Evolutionary conservation across 2,113 vertebrate species (phyloP).

Genomic region (Oryzias melastigma): DNA sequence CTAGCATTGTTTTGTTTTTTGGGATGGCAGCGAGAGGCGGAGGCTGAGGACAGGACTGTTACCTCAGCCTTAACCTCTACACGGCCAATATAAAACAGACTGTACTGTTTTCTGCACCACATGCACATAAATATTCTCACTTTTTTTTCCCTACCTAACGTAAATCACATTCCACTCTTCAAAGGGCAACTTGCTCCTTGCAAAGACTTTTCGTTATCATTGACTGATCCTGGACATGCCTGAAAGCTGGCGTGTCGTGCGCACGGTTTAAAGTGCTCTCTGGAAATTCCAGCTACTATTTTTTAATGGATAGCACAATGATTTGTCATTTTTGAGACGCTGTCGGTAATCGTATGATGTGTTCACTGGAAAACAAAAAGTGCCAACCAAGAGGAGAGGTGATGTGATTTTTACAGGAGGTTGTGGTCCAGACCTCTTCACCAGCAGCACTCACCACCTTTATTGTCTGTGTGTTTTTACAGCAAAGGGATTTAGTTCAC

Average conservation of each 20-base stretch:
- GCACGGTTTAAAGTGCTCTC: slow-evolving; percentile 5
- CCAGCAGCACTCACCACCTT: slow-evolving; percentile 24
- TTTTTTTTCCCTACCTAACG: slow-evolving; percentile 2
- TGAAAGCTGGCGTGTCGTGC: slow-evolving; percentile 16
- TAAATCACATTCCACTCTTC: slow-evolving; percentile 10
- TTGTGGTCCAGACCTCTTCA: slow-evolving; percentile 18
- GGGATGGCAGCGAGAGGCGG: slow-evolving; percentile 10
- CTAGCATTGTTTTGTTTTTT: slow-evolving; percentile 29
- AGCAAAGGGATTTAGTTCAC: slow-evolving; percentile 25
- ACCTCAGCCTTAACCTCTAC: slow-evolving; percentile 9
- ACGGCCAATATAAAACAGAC: slow-evolving; percentile 33
- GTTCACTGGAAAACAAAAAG: slow-evolving; percentile 46
- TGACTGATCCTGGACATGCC: slow-evolving; percentile 9
- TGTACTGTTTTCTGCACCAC: slow-evolving; percentile 13
- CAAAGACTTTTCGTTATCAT: slow-evolving; percentile 51
- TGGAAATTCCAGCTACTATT: slow-evolving; percentile 20
- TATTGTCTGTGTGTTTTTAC: slow-evolving; percentile 8
- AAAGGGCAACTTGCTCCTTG: slow-evolving; percentile 31
- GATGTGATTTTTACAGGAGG: slow-evolving; percentile 17
- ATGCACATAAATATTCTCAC: slow-evolving; percentile 37
- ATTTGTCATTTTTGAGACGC: slow-evolving; percentile 27
- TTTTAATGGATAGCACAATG: slow-evolving; percentile 10
- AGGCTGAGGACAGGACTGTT: slow-evolving; percentile 26
- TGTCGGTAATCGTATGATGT: slow-evolving; percentile 22
- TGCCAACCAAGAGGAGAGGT: slow-evolving; percentile 62